Base-by-base conservation (phyloP, 2,888 invertebrate genomes). In the Anoplius nigerrimus region DNA sequence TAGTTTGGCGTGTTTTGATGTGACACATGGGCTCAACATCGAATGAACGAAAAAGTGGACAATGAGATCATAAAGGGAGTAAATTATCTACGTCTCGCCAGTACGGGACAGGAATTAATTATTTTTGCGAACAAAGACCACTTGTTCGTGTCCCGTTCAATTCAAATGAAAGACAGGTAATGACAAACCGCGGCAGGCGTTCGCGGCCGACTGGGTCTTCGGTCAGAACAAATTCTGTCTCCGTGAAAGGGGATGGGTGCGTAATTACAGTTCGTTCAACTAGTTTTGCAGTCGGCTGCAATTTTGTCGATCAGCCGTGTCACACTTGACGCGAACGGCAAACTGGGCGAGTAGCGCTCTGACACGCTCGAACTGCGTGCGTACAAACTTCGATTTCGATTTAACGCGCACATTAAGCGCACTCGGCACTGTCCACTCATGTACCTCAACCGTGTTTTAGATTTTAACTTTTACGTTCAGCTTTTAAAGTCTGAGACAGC, bases 221-320 rank as follows among this genome's bases (percentile, higher is more conserved):
- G 59, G 57, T 54, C 66, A 55, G 61, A 69, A 63, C 67, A 48
- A 71, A 57, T 55, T 27, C 53, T 13, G 18, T 56, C 43, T 56
- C 21, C 15, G 48, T 16, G 53, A 48, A 42, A 16, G 21, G 13
- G 51, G 62, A 18, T 48, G 59, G 51, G 66, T 62, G 57, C 72
- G 75, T 81, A 80, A 81, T 81, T 81, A 81, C 74, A 71, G 63
- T 76, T 80, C 66, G 78, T 78, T 71, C 75, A 72, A 79, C 71
- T 74, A 76, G 74, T 75, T 81, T 71, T 72, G 16, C 64, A 69
- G 69, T 67, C 65, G 52, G 61, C 58, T 71, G 69, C 81, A 79
- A 75, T 79, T 74, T 62, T 55, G 48, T 27, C 71, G 75, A 81
- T 77, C 75, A 70, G 56, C 53, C 34, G 34, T 69, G 61, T 66